Conservation (phyloP, 2,888 invertebrate genomes). For the Plebejus anna region DNA sequence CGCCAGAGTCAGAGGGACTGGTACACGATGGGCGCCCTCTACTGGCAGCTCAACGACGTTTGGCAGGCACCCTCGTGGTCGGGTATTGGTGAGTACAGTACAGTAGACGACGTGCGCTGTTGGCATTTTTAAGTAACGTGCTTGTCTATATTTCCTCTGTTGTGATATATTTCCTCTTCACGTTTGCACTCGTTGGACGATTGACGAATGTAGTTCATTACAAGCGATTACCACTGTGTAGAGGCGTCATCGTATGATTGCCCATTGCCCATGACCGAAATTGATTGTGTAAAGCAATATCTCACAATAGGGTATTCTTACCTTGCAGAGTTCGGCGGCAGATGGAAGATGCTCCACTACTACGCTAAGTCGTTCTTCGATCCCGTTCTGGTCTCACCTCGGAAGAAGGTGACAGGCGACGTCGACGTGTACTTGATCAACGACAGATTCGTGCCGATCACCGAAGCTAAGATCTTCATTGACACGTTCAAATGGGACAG, state of each 20-base stretch:
- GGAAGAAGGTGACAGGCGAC: slow-evolving; percentile 68
- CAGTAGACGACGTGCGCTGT: neutral
- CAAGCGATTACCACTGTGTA: neutral
- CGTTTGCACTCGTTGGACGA: neutral
- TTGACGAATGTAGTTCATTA: neutral
- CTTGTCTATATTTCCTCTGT: no score
- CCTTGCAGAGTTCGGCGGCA: slow-evolving; percentile 83
- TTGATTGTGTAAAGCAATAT: no score
- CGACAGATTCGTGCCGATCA: slow-evolving; percentile 74
- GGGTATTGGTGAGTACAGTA: slow-evolving; percentile 82
- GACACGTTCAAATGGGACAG: slow-evolving; percentile 81
- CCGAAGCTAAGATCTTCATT: slow-evolving; percentile 73
- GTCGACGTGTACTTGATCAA: slow-evolving; percentile 83
- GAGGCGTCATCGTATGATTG: neutral
- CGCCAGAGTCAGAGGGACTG: slow-evolving; percentile 78
- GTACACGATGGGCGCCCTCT: slow-evolving; percentile 96
- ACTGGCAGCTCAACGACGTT: slow-evolving; percentile 99
- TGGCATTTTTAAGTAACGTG: neutral
- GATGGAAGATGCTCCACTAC: slow-evolving; percentile 95
- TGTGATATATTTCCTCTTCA: neutral
- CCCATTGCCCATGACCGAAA: no score
- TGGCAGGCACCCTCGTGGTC: slow-evolving; percentile 99
- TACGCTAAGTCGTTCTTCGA: slow-evolving; percentile 92
- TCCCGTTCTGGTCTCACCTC: slow-evolving; percentile 84
- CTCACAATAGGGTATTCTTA: no score